A percentile compares a stretch with the other conserved stretches of the same genome.
Evolutionary conservation across 2,113 vertebrate species (phyloP).

Genomic region (cattle (Bos taurus)): DNA sequence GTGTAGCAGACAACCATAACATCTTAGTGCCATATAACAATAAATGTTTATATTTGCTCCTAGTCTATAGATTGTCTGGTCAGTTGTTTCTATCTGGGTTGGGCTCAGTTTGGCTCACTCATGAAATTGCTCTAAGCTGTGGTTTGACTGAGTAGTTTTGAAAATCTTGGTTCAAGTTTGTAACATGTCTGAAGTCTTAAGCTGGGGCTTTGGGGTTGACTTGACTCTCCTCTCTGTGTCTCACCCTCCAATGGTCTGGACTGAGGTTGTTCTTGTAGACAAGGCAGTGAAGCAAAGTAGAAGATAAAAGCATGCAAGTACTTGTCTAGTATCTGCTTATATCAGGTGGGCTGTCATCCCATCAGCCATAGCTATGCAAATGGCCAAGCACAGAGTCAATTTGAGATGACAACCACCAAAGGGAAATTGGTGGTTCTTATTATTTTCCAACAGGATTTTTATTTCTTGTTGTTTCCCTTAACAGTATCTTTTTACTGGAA

Average conservation of each 20-base stretch:
- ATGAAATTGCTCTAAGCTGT: background rate
- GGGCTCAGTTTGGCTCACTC: background rate
- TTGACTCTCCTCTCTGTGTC: background rate
- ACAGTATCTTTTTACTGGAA: background rate
- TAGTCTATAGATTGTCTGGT: too few relatives aligned
- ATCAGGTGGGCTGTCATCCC: background rate
- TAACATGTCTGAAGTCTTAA: background rate
- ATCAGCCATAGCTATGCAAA: background rate
- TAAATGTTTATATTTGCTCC: background rate
- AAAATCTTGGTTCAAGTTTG: background rate
- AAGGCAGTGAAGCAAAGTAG: background rate
- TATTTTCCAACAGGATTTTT: background rate
- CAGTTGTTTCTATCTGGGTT: background rate
- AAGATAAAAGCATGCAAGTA: background rate
- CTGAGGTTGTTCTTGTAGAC: background rate
- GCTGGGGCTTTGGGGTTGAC: background rate
- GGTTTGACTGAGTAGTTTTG: background rate
- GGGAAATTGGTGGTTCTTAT: too few relatives aligned
- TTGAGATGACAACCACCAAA: background rate
- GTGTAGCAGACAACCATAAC: background rate
- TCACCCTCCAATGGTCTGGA: rapidly evolving
- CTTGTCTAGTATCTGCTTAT: background rate
- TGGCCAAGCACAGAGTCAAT: background rate
- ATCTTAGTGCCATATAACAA: background rate
- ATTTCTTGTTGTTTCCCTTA: background rate